Evolutionary conservation across 2,113 vertebrate genomes (phyloP).

Genomic region (Callochromis pleurospilus): DNA sequence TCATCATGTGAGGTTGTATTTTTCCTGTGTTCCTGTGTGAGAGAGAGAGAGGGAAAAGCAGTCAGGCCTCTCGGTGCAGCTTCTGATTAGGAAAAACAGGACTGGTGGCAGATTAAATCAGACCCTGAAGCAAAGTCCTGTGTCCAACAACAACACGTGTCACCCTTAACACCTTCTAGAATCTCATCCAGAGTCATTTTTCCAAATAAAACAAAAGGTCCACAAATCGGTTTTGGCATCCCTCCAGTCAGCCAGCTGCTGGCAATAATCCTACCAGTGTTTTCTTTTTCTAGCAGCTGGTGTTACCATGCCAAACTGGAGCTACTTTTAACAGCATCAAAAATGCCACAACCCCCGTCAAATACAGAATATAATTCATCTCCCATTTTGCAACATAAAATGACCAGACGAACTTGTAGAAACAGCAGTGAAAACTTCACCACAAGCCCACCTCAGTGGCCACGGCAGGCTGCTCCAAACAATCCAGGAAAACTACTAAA

Average conservation of each 20-base stretch:
- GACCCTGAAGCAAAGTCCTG: neutral
- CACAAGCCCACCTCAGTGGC: neutral
- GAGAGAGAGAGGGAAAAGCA: fast-evolving
- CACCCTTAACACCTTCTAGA: neutral
- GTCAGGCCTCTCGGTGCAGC: neutral
- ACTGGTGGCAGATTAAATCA: neutral
- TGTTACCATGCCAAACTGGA: neutral
- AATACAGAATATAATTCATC: neutral
- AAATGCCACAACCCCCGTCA: neutral
- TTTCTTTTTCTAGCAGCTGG: neutral
- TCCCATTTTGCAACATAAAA: neutral
- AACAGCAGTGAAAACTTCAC: neutral
- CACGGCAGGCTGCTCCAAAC: neutral
- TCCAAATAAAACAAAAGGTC: neutral
- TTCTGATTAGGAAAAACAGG: neutral
- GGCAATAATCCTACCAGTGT: neutral
- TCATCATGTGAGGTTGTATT: neutral
- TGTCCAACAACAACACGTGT: neutral
- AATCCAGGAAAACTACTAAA: neutral
- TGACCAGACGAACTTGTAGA: neutral
- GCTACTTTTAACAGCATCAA: neutral
- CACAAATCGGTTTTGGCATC: neutral
- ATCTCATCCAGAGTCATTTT: neutral
- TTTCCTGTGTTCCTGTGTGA: neutral
- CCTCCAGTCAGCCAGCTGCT: neutral